Evolutionary conservation across 2,113 vertebrate genomes (phyloP), one percentile per base, ranked within the genome.

Genomic region (Petrocephalus microphthalmus): DNA sequence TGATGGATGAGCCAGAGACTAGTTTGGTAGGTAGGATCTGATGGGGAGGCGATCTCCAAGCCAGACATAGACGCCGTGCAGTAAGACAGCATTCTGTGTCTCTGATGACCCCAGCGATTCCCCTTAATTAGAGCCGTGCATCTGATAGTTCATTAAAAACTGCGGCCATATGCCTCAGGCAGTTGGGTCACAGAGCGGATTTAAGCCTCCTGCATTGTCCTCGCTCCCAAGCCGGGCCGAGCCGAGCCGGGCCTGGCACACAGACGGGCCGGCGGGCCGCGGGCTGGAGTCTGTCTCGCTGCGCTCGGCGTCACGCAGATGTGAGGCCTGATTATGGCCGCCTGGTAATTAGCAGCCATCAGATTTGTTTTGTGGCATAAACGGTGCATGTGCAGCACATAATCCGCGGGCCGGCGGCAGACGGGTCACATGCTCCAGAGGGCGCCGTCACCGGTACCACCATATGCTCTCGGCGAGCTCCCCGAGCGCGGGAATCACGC

Each of bases 281-380:
- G 96, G 8, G 51, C 96, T 96, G 67, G 95, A 96, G 96, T 95
- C 94, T 94, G 95, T 95, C 96, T 96, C 96, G 96, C 96, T 95
- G 95, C 90, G 96, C 95, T 95, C 95, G 95, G 96, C 96, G 96
- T 96, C 96, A 96, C 96, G 95, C 96, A 96, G 96, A 96, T 96
- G 95, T 96, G 95, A 96, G 96, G 95, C 96, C 97, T 97, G 96
- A 97, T 98, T 97, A 97, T 96, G 97, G 96, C 96, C 95, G 96
- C 95, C 97, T 96, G 96, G 96, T 97, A 98, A 98, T 98, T 98
- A 98, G 97, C 97, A 97, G 97, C 97, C 97, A 98, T 99, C 97
- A 97, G 97, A 98, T 99, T 99, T 99, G 97, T 99, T 99, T 98
- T 98, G 97, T 97, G 98, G 97, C 96, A 97, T 98, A 98, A 98